Evolutionary conservation across 2,113 vertebrate species (phyloP).

Genomic region (Cromileptes altivelis): DNA sequence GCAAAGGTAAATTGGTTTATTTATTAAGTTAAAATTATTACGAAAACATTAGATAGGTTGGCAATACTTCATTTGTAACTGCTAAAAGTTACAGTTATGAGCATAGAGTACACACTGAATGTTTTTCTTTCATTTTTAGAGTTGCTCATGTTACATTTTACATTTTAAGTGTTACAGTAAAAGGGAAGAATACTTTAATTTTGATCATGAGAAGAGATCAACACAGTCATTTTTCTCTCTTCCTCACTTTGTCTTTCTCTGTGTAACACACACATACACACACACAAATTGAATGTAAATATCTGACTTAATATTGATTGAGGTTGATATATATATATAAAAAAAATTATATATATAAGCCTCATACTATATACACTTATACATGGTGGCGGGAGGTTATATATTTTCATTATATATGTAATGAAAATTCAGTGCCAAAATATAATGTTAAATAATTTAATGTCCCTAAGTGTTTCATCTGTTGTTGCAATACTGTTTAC

Average conservation of each 20-base stretch:
- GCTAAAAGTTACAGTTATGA: conserved; percentile 49
- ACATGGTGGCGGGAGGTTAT: conserved; percentile 72
- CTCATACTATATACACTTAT: conserved; percentile 73
- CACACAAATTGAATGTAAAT: conserved; percentile 87
- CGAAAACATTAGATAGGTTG: conserved; percentile 59
- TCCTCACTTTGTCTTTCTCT: conserved; percentile 57
- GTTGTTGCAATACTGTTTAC: conserved; percentile 85
- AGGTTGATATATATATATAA: conserved; percentile 75
- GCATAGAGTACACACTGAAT: conserved; percentile 53
- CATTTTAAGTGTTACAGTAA: conserved; percentile 28
- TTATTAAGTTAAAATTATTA: conserved; percentile 37
- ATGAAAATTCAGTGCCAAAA: conserved; percentile 88
- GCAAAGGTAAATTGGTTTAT: conserved; percentile 34
- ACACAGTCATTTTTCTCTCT: conserved; percentile 40
- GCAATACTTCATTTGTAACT: conserved; percentile 70
- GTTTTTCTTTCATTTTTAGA: conserved; percentile 53
- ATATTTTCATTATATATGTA: conserved; percentile 82
- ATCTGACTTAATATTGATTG: conserved; percentile 83
- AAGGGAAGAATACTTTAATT: conserved; percentile 37
- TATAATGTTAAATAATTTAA: conserved; percentile 84
- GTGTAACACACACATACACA: conserved; percentile 50
- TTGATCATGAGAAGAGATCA: conserved; percentile 31
- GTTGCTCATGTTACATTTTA: conserved; percentile 43
- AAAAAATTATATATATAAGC: conserved; percentile 59
- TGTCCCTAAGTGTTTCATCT: conserved; percentile 81